Evolutionary conservation across 2,888 invertebrate genomes (phyloP), one percentile per base, ranked within the genome.

Genomic region (Chrysolina oricalcia): DNA sequence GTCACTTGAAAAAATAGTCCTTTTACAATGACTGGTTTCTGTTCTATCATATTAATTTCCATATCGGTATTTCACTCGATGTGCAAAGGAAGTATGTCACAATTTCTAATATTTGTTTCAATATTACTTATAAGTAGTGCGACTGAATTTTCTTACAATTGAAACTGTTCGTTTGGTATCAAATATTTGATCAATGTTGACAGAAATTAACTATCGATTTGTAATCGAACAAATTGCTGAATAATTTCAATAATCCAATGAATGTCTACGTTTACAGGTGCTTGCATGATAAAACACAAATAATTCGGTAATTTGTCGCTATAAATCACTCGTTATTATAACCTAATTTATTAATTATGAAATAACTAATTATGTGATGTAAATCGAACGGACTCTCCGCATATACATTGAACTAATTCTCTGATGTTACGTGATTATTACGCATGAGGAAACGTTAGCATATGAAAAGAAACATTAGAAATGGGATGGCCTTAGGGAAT

Each of bases 301-400:
- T 59, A 35, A 59, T 27, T 35, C 35, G 59, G 59, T 59, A 23
- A 59, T 27, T 59, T 59, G 27, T 35, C 35, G 59, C 59, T n/a
- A 59, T 59, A 59, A 59, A 59, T 59, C 59, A 59, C 5, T n/a
- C 10, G 59, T 9, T 59, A 35, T 59, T 23, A 35, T 27, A 27
- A 35, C 35, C 15, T 59, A n/a, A 59, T 59, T 35, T 59, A 17
- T 59, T 15, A n/a, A 35, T 59, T 59, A 59, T 9, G 59, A 59
- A 59, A 59, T 35, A 27, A 59, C 59, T 59, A 59, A 59, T 59
- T 35, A 59, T 35, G 15, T 35, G 59, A 59, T 59, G 59, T 35
- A 27, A 27, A 59, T n/a, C n/a, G 17, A n/a, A 35, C n/a, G 8
- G n/a, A 59, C n/a, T 35, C 27, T 59, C 35, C n/a, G 23, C n/a